Percentiles rank a stretch among this genome's conserved stretches.
Evolutionary conservation across 2,888 invertebrate species (phyloP).

Genomic region (Eremobia ochroleuca): DNA sequence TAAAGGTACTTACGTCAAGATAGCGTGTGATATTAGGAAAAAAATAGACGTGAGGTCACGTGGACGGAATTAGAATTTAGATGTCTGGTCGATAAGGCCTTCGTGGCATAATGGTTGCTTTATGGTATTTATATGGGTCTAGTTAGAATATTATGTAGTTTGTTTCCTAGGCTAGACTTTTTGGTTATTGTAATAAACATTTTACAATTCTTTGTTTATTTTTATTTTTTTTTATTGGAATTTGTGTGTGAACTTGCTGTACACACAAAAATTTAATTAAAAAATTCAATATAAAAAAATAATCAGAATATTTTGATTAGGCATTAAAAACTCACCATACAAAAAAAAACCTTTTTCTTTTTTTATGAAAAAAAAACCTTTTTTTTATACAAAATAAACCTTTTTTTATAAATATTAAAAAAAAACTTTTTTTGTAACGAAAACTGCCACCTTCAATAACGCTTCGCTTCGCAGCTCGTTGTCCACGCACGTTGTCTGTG

Average conservation of each 20-base stretch:
- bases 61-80: constrained; percentile 3
- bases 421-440: too few species aligned
- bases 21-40: constrained; percentile 35
- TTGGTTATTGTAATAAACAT: neutral
- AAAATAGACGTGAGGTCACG: constrained; percentile 15
- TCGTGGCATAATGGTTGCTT: neutral
- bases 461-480: constrained; percentile 39
- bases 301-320: too few species aligned
- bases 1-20: constrained; percentile 21
- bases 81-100: neutral
- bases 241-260: too few species aligned
- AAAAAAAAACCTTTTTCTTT: too few species aligned
- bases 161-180: neutral
- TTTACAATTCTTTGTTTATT: too few species aligned
- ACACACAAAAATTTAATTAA: neutral
- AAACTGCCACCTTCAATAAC: constrained; percentile 3
- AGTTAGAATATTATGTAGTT: neutral
- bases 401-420: too few species aligned
- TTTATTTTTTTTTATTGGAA: too few species aligned
- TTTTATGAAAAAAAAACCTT: too few species aligned
- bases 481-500: constrained; percentile 68
- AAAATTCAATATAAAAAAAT: neutral
- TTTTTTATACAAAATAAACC: too few species aligned
- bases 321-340: neutral
- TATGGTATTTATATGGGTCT: neutral